Percentiles rank a stretch among this genome's conserved stretches.
Evolutionary conservation across 2,888 invertebrate species (phyloP).

Genomic region (Stenchaetothrips biformis): DNA sequence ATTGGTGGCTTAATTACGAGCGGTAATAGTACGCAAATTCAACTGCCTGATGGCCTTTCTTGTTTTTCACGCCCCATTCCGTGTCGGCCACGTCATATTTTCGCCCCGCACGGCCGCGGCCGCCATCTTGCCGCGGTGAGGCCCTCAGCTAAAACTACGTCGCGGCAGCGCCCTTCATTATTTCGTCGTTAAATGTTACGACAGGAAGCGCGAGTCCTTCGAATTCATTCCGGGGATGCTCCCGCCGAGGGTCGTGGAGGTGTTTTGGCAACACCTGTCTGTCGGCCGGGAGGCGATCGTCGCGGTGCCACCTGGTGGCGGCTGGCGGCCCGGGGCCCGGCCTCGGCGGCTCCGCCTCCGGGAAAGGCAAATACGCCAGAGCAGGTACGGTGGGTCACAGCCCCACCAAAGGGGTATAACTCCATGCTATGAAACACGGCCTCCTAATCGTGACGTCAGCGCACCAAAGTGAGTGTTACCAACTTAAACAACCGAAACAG

Average conservation of each 20-base stretch:
- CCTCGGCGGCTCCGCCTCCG: too few relatives aligned
- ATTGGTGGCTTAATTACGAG: slow-evolving; percentile 12
- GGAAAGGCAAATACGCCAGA: too few relatives aligned
- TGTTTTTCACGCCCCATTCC: not conserved
- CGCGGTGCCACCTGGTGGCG: not conserved
- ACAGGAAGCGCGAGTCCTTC: slow-evolving; percentile 9
- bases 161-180: not conserved
- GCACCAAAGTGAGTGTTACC: too few relatives aligned
- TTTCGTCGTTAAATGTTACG: slow-evolving; percentile 4
- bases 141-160: too few relatives aligned
- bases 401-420: too few relatives aligned
- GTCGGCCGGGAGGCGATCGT: not conserved
- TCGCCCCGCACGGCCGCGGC: not conserved
- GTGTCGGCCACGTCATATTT: not conserved
- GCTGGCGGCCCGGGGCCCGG: not conserved
- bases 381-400: too few relatives aligned
- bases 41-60: not conserved
- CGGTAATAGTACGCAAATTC: not conserved
- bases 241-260: not conserved
- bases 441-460: too few relatives aligned
- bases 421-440: too few relatives aligned
- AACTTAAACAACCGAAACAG: too few relatives aligned
- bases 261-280: not conserved
- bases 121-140: too few relatives aligned
- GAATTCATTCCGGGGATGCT: not conserved